Conservation (phyloP, 1,140 invertebrate species). For the Drosophila kikkawai region DNA sequence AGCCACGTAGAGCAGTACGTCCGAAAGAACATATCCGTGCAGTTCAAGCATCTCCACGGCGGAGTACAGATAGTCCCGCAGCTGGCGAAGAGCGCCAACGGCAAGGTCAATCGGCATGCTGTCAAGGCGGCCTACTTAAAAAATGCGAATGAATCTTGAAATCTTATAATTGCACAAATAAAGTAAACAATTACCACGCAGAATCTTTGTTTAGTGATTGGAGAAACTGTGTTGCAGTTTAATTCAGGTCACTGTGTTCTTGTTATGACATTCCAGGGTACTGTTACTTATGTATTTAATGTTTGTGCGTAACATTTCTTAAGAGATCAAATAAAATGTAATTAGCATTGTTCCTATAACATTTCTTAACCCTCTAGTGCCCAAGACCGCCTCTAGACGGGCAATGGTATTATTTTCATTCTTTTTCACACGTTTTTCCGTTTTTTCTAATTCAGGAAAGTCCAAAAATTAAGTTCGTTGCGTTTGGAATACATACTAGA, state of each 20-base stretch:
- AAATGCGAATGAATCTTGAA: not conserved
- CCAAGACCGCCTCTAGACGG: too few species aligned
- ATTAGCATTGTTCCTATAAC: not conserved
- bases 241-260: not conserved
- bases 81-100: conserved; percentile 51
- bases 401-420: too few species aligned
- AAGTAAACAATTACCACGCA: conserved; percentile 6
- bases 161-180: not conserved
- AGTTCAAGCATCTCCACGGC: conserved; percentile 45
- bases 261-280: not conserved
- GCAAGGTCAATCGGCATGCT: conserved; percentile 57
- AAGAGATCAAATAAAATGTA: too few species aligned
- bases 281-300: too few species aligned
- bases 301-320: too few species aligned
- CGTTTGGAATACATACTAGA: too few species aligned
- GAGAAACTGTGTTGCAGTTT: not conserved
- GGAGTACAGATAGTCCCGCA: conserved; percentile 40
- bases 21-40: conserved; percentile 30
- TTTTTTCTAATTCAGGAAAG: too few species aligned
- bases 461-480: too few species aligned
- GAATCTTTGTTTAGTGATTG: not conserved
- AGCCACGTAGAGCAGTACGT: conserved; percentile 50
- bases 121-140: conserved; percentile 56
- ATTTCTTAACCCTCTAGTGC: too few species aligned
- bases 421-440: too few species aligned